phyloP scores from a whole-genome alignment of 2,797 vertebrate species.

The Sarcoramphus papa region DNA sequence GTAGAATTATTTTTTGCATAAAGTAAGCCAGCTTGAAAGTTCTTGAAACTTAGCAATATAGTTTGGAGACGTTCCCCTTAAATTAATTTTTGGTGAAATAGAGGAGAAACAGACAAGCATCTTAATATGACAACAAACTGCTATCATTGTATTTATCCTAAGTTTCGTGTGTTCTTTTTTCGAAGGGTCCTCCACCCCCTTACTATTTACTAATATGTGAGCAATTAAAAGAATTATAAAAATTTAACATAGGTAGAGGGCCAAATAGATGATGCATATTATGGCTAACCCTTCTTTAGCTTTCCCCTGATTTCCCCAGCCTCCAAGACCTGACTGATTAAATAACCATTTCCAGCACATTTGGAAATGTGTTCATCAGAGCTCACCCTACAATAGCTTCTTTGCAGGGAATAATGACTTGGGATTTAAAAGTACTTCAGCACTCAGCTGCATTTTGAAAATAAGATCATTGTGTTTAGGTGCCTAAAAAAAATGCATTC shows the following conservation, averaged over 20 bases:
- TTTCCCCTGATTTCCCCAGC: neutral
- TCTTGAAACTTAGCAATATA: neutral
- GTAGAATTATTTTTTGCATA: neutral
- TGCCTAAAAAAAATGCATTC: neutral
- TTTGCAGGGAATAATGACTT: neutral
- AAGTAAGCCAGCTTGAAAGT: neutral
- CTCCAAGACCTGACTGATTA: neutral
- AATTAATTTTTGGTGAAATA: neutral
- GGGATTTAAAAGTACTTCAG: neutral
- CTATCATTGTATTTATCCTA: neutral
- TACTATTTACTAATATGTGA: neutral
- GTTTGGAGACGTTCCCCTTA: neutral
- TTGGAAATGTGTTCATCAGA: neutral
- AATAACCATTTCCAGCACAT: neutral
- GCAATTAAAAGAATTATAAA: neutral
- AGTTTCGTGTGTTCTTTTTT: neutral
- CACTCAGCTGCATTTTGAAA: neutral
- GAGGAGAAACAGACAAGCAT: neutral
- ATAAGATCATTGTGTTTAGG: neutral
- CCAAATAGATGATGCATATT: neutral
- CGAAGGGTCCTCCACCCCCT: neutral
- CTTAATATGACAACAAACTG: neutral
- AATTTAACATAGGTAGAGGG: neutral
- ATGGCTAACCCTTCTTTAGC: rapidly evolving
- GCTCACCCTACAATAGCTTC: neutral